A percentile compares a stretch with the other conserved stretches of the same genome.
Conservation (phyloP, 2,888 invertebrate species). For the Ctenicera cuprea region DNA sequence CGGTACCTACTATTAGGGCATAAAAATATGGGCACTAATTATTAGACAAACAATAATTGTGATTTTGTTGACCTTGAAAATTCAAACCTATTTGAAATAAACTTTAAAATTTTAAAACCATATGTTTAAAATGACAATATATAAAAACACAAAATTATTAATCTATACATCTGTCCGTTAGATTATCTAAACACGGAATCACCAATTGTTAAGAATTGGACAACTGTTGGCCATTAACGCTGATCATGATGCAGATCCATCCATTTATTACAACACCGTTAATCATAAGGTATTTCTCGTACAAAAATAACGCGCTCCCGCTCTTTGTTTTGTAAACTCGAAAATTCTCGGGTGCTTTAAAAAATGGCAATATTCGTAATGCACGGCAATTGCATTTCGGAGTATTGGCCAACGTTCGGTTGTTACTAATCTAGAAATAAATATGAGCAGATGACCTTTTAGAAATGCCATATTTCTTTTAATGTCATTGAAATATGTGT, state of each 20-base stretch:
- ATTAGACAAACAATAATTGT: too few species aligned
- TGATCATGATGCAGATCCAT: constrained; percentile 63
- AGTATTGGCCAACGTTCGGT: constrained; percentile 30
- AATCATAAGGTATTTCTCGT: constrained; percentile 30
- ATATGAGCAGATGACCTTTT: constrained; percentile 43
- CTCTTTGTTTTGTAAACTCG: constrained; percentile 15
- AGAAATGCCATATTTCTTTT: constrained; percentile 41
- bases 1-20: too few species aligned
- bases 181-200: constrained; percentile 66
- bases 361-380: background rate
- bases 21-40: too few species aligned
- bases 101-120: too few species aligned
- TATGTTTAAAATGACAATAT: too few species aligned
- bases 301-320: constrained; percentile 19
- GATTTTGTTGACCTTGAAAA: too few species aligned
- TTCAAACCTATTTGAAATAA: too few species aligned
- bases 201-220: constrained; percentile 68
- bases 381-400: constrained; percentile 23
- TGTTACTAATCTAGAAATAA: constrained; percentile 38
- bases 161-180: constrained; percentile 60
- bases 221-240: constrained; percentile 66
- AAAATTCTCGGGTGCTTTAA: constrained; percentile 21
- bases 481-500: constrained; percentile 43
- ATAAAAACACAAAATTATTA: constrained; percentile 24
- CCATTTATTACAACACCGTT: constrained; percentile 41